phyloP scores from a whole-genome alignment of 2,888 invertebrate species.

The Junonia oenone region DNA sequence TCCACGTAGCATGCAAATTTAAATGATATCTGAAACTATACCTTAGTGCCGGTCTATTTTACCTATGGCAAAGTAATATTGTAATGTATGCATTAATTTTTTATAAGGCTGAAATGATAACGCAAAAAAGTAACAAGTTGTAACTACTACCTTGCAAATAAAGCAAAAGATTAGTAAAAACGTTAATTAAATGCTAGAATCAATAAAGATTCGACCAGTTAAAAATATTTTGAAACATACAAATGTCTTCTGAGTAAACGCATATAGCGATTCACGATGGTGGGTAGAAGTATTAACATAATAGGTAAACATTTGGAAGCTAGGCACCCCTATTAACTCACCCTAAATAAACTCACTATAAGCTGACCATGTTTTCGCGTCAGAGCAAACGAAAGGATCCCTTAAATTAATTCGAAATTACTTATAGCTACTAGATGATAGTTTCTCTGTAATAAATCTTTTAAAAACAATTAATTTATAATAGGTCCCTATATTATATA shows the following conservation, averaged over 20 bases:
- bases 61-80: too few relatives aligned
- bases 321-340: constrained; percentile 15
- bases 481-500: too few relatives aligned
- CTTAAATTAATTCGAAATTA: background rate
- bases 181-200: too few relatives aligned
- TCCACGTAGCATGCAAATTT: constrained; percentile 24
- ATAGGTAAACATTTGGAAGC: constrained; percentile 6
- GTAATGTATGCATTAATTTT: too few relatives aligned
- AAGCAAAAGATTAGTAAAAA: too few relatives aligned
- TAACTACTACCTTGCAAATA: too few relatives aligned
- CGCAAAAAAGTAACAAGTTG: too few relatives aligned
- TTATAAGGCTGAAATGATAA: too few relatives aligned
- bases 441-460: background rate
- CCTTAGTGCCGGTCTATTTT: background rate
- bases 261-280: background rate
- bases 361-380: constrained; percentile 11
- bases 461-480: too few relatives aligned
- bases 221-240: background rate
- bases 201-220: background rate
- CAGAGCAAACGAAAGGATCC: constrained; percentile 2
- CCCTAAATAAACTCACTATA: constrained; percentile 21
- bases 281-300: background rate
- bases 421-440: background rate
- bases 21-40: background rate
- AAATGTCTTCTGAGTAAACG: background rate